Evolutionary conservation across 2,113 vertebrate genomes (phyloP), one percentile per base, ranked within the genome.

Genomic region (Telmatochromis sp.): DNA sequence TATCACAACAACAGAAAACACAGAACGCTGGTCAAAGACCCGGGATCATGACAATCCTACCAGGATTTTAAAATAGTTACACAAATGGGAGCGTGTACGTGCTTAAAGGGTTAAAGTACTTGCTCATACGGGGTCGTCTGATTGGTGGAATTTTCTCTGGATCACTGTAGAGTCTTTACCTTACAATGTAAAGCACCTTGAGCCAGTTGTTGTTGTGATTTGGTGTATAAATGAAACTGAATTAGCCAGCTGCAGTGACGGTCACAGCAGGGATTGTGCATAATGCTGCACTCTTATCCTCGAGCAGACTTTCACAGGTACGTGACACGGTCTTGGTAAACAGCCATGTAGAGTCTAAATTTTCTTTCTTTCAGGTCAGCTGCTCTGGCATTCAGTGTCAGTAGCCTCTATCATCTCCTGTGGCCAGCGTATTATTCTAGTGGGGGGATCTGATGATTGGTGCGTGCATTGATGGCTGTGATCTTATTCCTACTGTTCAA

Each of bases 271-370:
- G 19, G 19, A 53, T 21, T 53, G 51, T 53, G 19, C 51, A 21
- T 21, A 54, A 21, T 54, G 53, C 53, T 55, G 53, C 21, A 23
- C 1, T 55, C 6, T 12, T 23, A 13, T 23, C 53, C n/a, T 55
- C 21, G 0, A 55, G 53, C 11, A 55, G 53, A 2, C 53, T 55
- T 55, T 55, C 10, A 0, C 1, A 55, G 53, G 53, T 54, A 54
- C 3, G 10, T 54, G n/a, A 54, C 53, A 54, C 3, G 2, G 53
- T 12, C 4, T 26, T 26, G 4, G 54, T 55, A 55, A 13, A 13
- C 7, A n/a, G 54, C 54, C 54, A 0, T 11, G 51, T 53, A 10
- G 49, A 13, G 54, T 23, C 21, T 10, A 26, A 12, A 7, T 26
- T 55, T 55, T 23, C 54, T 55, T 55, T 55, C 54, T 55, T 55